Base-by-base conservation (phyloP, 2,113 vertebrate species). In the Lonchura striata region DNA sequence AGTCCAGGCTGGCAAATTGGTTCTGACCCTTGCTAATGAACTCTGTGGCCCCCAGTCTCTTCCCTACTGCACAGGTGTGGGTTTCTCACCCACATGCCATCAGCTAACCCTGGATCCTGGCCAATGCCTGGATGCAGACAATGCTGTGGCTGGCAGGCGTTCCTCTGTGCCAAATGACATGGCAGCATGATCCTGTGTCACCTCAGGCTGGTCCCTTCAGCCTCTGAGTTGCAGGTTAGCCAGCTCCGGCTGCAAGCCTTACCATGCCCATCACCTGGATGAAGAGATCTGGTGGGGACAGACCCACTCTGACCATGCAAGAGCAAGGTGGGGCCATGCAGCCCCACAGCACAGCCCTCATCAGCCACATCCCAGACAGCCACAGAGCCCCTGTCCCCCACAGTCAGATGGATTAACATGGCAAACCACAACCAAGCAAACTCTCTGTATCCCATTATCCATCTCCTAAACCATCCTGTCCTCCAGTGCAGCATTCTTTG, bases 401-500 rank as follows among this genome's bases (percentile, higher is more conserved):
- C 44, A 17, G 22, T 11, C 65, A 69, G 44, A 56, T 76, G 57
- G 74, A 91, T 95, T 78, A 79, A 71, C 47, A 11, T 1, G 27
- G 79, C 77, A 95, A 77, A 68, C 37, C 52, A 86, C 79, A 92
- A 53, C 39, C 39, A 63, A 86, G 91, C 52, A 53, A 88, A 86
- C 47, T 7, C 47, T 79, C 91, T 69, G 53, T 74, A 44, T 83
- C 30, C 75, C 49, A 50, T 81, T 88, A 93, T 75, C 78, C 76
- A 19, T 49, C 82, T 92, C 85, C 78, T 57, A 76, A 93, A 82
- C 59, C 68, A 64, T 37, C 47, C 59, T 86, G 86, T 88, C 56
- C 74, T 78, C 65, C 83, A 64, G 35, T 16, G 37, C 8, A 2
- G 46, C 71, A 46, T 86, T 86, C 86, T 93, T 82, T 15, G 4